A percentile compares a stretch with the other conserved stretches of the same genome.
phyloP scores from a whole-genome alignment of 1,140 invertebrate genomes.

The Caenorhabditis inopinata region DNA sequence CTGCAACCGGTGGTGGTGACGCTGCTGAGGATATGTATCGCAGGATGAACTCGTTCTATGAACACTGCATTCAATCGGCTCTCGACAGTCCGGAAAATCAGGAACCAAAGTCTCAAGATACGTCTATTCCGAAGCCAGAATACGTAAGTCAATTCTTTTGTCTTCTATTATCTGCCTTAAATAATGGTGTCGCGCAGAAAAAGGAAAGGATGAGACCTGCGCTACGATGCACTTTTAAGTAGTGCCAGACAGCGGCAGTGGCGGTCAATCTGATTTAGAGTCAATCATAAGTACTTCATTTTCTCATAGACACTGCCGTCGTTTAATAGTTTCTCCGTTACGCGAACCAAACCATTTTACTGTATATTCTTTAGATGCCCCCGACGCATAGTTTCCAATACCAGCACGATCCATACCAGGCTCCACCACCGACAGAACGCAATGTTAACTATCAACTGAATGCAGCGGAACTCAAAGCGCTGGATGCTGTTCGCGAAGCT shows the following conservation, averaged over 20 bases:
- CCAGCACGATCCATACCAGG: background rate
- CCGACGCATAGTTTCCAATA: background rate
- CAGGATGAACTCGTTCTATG: background rate
- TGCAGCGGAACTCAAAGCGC: slow-evolving; percentile 47
- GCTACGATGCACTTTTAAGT: background rate
- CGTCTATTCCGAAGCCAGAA: background rate
- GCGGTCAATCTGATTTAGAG: background rate
- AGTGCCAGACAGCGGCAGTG: background rate
- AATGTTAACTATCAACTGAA: slow-evolving; percentile 52
- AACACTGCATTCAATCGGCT: slow-evolving; percentile 8
- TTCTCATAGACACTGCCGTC: too few relatives aligned
- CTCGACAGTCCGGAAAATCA: slow-evolving; percentile 9
- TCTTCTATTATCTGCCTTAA: background rate
- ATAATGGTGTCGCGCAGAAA: background rate
- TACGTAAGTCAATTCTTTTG: background rate
- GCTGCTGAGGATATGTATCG: background rate
- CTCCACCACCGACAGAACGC: background rate
- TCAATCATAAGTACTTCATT: background rate
- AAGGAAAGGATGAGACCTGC: background rate
- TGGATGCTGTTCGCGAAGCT: slow-evolving; percentile 53
- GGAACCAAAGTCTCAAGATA: background rate
- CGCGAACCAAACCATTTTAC: too few relatives aligned
- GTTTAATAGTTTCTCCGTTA: background rate
- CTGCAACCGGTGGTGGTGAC: background rate
- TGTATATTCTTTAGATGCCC: background rate